These are phyloP conservation scores for Drosophila multiciliata DNA, from an alignment of 2,888 invertebrate species.

Conservation along the genomic window DNA sequence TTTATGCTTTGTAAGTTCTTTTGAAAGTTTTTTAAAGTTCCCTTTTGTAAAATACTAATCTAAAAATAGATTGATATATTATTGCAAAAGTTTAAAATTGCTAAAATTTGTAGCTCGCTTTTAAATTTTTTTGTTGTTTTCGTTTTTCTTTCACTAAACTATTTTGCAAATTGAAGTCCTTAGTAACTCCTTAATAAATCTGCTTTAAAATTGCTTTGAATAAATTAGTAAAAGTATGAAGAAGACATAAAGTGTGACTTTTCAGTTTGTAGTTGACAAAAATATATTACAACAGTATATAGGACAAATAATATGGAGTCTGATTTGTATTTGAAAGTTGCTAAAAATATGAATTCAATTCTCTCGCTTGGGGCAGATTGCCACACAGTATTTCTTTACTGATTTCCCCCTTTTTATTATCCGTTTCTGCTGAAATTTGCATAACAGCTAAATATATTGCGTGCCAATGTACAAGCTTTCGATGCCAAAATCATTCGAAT, in stretches of 20 bases:
- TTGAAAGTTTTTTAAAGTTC: not conserved
- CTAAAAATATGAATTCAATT: conserved; percentile 26
- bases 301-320: not conserved
- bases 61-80: not conserved
- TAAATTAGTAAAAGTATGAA: not conserved
- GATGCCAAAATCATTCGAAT: conserved; percentile 21
- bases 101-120: not conserved
- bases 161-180: not conserved
- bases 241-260: no score
- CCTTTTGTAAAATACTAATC: not conserved
- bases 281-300: not conserved
- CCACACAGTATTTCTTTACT: not conserved
- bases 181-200: not conserved
- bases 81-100: not conserved
- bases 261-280: not conserved
- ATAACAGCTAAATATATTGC: conserved; percentile 55
- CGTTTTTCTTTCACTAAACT: not conserved
- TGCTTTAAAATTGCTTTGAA: not conserved
- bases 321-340: conserved; percentile 6
- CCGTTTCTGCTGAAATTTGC: conserved; percentile 39
- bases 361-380: conserved; percentile 23
- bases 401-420: conserved; percentile 13
- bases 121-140: not conserved
- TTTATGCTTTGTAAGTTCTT: not conserved
- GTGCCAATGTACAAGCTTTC: conserved; percentile 27